Evolutionary conservation across 2,888 invertebrate species (phyloP).

Genomic region (Phortica magna): DNA sequence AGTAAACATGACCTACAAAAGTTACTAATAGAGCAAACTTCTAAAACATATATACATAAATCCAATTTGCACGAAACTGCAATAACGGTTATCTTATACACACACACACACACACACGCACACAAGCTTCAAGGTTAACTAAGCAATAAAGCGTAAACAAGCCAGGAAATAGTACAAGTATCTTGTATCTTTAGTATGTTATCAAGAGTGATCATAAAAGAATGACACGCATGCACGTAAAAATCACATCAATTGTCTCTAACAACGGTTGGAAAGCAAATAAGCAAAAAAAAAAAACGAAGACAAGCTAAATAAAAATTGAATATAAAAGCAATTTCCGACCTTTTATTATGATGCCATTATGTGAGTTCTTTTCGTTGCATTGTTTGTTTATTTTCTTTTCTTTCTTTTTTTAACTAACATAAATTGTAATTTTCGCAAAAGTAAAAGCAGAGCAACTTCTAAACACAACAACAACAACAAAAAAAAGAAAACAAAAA

Average conservation of each 20-base stretch:
- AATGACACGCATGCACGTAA: constrained; percentile 69
- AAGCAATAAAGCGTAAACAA: constrained; percentile 66
- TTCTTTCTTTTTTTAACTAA: constrained; percentile 49
- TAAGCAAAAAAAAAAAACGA: not conserved
- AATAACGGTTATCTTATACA: constrained; percentile 38
- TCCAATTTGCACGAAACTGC: constrained; percentile 7
- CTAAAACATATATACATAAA: not conserved
- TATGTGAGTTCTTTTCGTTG: constrained; percentile 30
- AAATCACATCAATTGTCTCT: constrained; percentile 70
- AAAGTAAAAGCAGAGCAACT: constrained; percentile 2
- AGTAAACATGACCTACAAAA: too few relatives aligned
- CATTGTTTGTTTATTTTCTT: constrained; percentile 28
- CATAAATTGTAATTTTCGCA: constrained; percentile 51
- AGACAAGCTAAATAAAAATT: constrained; percentile 55
- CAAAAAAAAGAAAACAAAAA: constrained; percentile 6
- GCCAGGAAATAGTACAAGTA: not conserved
- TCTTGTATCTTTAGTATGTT: not conserved
- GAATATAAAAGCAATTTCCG: constrained; percentile 70
- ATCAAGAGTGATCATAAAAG: constrained; percentile 31
- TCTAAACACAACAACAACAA: constrained; percentile 30
- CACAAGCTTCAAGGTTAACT: constrained; percentile 61
- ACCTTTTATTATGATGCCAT: constrained; percentile 60
- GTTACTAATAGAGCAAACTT: not conserved
- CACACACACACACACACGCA: constrained; percentile 47
- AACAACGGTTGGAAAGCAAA: constrained; percentile 20